Percentiles rank a stretch among this genome's conserved stretches.
phyloP scores from a whole-genome alignment of 2,888 invertebrate genomes.

The Drosophila macrothrix region DNA sequence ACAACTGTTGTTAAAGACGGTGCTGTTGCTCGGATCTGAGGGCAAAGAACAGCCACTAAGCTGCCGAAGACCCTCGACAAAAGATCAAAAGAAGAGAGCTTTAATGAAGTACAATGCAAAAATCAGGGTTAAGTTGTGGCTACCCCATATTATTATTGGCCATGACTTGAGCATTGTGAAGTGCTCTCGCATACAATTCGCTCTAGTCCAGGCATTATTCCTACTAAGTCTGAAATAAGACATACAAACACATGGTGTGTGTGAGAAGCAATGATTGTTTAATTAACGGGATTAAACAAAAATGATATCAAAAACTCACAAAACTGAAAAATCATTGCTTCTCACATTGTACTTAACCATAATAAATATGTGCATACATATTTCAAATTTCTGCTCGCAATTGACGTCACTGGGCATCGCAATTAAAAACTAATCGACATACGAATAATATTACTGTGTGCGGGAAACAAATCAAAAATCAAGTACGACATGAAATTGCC shows the following conservation, averaged over 20 bases:
- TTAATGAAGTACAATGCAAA: slow-evolving; percentile 17
- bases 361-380: slow-evolving; percentile 40
- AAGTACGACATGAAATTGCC: slow-evolving; percentile 51
- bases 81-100: slow-evolving; percentile 28
- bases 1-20: slow-evolving; percentile 21
- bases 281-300: slow-evolving; percentile 74
- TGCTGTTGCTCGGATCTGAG: not conserved
- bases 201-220: not conserved
- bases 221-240: not conserved
- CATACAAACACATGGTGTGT: not conserved
- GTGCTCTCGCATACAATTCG: slow-evolving; percentile 2
- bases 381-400: slow-evolving; percentile 39
- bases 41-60: slow-evolving; percentile 35
- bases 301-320: slow-evolving; percentile 67
- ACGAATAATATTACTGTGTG: slow-evolving; percentile 30
- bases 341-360: slow-evolving; percentile 47
- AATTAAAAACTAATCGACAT: slow-evolving; percentile 77
- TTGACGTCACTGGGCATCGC: slow-evolving; percentile 67
- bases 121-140: slow-evolving; percentile 22
- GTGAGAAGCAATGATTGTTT: slow-evolving; percentile 41
- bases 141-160: slow-evolving; percentile 52
- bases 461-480: slow-evolving; percentile 69
- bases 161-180: slow-evolving; percentile 59
- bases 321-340: slow-evolving; percentile 62
- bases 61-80: slow-evolving; percentile 28